Conservation (phyloP, 2,113 vertebrate species). For the Chamaea fasciata region DNA sequence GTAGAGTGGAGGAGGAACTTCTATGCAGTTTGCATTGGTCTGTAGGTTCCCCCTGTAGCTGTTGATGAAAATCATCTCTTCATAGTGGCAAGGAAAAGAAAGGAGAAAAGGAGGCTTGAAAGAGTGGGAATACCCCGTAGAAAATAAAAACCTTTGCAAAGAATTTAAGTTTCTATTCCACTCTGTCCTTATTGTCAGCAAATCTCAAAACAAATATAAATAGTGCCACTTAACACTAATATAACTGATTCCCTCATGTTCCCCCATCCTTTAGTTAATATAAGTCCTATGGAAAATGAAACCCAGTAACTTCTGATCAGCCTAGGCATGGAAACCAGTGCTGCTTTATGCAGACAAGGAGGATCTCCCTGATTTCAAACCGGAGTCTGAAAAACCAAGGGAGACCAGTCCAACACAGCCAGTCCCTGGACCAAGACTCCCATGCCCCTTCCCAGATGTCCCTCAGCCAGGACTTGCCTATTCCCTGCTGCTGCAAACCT, state of each 20-base stretch:
- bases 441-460: not conserved
- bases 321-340: not conserved
- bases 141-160: not conserved
- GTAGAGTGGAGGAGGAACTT: not conserved
- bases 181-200: not conserved
- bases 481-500: not conserved
- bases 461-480: not conserved
- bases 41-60: not conserved
- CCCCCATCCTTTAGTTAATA: not conserved
- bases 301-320: not conserved
- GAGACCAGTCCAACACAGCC: not conserved
- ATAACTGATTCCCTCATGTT: not conserved
- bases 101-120: not conserved
- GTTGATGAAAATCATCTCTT: not conserved
- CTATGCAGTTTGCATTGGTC: not conserved
- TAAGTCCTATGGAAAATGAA: not conserved
- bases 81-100: not conserved
- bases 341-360: fast-evolving
- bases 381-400: not conserved
- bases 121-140: not conserved
- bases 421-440: fast-evolving
- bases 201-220: not conserved
- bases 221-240: not conserved
- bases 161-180: not conserved
- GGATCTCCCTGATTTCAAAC: not conserved